Percentiles rank a stretch among this genome's conserved stretches.
Evolutionary conservation across 30 jellyfish, hydroid and myxozoan genomes (phyloP).

Genomic region (Catostylus mosaicus): DNA sequence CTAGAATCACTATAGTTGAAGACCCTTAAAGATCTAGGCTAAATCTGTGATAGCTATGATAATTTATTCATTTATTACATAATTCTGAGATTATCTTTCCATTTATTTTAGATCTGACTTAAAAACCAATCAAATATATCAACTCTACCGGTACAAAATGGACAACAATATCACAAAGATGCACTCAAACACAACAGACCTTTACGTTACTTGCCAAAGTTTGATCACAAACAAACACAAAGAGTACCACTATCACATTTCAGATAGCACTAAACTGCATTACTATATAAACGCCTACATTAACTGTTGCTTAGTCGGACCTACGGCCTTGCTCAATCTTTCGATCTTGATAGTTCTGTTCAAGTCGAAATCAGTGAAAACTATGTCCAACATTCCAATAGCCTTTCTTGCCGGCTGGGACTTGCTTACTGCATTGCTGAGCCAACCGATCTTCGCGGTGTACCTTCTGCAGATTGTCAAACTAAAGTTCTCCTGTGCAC

Average conservation of each 20-base stretch:
- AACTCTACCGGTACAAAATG: background rate
- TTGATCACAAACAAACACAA: background rate
- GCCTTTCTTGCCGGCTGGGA: conserved; percentile 62
- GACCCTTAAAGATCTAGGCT: no score
- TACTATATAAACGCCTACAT: conserved; percentile 38
- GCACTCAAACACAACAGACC: background rate
- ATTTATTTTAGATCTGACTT: no score
- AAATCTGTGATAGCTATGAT: no score
- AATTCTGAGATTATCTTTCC: no score
- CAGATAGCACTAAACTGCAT: conserved; percentile 17
- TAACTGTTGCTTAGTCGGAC: conserved; percentile 2
- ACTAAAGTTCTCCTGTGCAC: conserved; percentile 15
- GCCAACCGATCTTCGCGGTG: conserved; percentile 52
- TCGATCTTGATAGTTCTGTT: conserved; percentile 30
- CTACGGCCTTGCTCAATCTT: conserved; percentile 31
- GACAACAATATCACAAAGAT: background rate
- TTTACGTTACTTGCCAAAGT: background rate
- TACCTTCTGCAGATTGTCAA: conserved; percentile 32
- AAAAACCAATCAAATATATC: no score
- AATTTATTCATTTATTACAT: no score
- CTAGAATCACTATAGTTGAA: no score
- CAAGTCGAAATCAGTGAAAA: conserved; percentile 12
- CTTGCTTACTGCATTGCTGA: conserved; percentile 30
- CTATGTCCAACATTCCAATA: conserved; percentile 41
- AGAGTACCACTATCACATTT: background rate